Conservation (phyloP, 2,113 vertebrate genomes). For the Ophthalmolycus amberensis region DNA sequence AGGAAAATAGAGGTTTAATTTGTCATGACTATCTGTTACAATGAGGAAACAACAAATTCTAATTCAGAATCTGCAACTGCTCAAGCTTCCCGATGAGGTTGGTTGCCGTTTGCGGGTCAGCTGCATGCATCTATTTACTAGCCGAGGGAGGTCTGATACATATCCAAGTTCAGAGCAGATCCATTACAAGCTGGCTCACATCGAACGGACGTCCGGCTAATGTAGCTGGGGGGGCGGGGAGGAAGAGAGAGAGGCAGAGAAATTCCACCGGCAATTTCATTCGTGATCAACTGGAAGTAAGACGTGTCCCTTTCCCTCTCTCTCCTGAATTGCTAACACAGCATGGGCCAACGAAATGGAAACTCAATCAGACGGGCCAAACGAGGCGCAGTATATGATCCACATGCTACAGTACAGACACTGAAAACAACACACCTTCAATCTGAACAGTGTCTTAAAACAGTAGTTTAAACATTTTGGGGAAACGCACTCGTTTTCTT, state of each 20-base stretch:
- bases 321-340: constrained; percentile 48
- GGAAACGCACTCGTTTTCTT: not conserved
- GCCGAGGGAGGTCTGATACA: constrained; percentile 30
- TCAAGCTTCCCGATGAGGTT: not conserved
- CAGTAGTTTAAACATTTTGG: not conserved
- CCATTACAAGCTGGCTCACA: constrained; percentile 72
- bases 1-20: not conserved
- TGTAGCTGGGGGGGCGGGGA: constrained; percentile 29
- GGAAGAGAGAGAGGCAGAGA: constrained; percentile 37
- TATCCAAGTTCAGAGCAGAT: constrained; percentile 63
- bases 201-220: constrained; percentile 70
- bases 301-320: constrained; percentile 17
- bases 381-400: not conserved
- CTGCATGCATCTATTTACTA: constrained; percentile 45
- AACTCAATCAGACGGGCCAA: constrained; percentile 51
- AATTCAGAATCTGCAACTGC: not conserved
- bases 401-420: not conserved
- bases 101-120: constrained; percentile 1
- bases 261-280: constrained; percentile 80
- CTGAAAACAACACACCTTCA: not conserved
- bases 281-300: constrained; percentile 72
- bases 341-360: constrained; percentile 47
- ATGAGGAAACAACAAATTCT: not conserved
- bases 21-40: not conserved
- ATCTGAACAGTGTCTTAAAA: not conserved